Evolutionary conservation across 2,113 vertebrate species (phyloP).

Genomic region (Promerops cafer): DNA sequence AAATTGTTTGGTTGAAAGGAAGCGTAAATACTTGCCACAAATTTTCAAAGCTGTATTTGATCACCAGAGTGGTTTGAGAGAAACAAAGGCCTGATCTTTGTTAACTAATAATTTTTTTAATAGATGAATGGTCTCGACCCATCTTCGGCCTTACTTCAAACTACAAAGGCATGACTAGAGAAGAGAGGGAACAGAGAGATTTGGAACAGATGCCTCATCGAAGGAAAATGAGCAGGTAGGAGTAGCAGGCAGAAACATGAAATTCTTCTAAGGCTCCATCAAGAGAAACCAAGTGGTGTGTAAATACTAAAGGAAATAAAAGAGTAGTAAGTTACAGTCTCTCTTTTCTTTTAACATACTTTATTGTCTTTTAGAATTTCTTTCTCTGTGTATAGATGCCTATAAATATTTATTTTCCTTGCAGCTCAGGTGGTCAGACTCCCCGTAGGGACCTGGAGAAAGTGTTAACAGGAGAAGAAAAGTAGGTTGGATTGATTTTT

Average conservation of each 20-base stretch:
- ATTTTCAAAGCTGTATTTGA: not conserved
- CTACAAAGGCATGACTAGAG: conserved; percentile 97
- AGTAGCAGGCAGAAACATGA: not conserved
- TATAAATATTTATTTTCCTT: not conserved
- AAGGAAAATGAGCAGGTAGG: conserved; percentile 86
- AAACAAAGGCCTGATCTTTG: not conserved
- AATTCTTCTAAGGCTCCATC: not conserved
- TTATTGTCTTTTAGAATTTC: not conserved
- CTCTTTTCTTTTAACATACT: not conserved
- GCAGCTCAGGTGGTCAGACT: conserved; percentile 93
- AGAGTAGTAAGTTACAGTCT: not conserved
- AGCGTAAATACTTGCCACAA: not conserved
- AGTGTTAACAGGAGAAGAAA: conserved; percentile 95
- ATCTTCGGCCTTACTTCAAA: conserved; percentile 97
- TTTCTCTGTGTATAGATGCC: not conserved
- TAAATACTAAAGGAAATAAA: not conserved
- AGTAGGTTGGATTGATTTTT: conserved; percentile 75
- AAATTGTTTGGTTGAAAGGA: not conserved
- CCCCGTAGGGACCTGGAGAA: conserved; percentile 96
- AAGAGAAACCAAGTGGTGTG: not conserved
- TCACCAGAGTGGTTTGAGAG: not conserved
- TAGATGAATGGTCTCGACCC: conserved; percentile 97
- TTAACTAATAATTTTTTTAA: not conserved
- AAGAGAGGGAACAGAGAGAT: conserved; percentile 95
- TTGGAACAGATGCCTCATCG: conserved; percentile 96